A percentile compares a stretch with the other conserved stretches of the same genome.
Evolutionary conservation across 2,797 vertebrate genomes (phyloP).

Genomic region (Betta splendens): DNA sequence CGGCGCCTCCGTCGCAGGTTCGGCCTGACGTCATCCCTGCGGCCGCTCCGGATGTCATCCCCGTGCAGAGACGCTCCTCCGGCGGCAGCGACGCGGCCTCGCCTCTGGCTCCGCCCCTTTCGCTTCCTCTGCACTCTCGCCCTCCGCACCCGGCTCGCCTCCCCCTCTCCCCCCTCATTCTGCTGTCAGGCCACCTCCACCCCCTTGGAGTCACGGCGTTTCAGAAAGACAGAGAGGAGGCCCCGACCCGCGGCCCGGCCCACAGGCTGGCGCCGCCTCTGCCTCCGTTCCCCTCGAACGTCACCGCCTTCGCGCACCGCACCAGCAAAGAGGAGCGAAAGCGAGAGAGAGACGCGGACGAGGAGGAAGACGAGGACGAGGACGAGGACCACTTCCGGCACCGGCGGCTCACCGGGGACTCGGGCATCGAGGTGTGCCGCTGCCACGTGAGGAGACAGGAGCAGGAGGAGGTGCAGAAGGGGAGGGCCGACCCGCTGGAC

Average conservation of each 20-base stretch:
- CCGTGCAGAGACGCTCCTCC: constrained; percentile 46
- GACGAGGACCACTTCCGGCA: constrained; percentile 81
- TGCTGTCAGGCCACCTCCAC: constrained; percentile 59
- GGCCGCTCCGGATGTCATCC: constrained; percentile 53
- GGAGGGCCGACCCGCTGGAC: constrained; percentile 54
- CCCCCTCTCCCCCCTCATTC: constrained; percentile 64
- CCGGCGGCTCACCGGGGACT: constrained; percentile 88
- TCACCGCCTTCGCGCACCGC: constrained; percentile 62
- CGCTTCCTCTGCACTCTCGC: constrained; percentile 57
- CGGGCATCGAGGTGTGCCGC: constrained; percentile 89
- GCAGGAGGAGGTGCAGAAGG: constrained; percentile 60
- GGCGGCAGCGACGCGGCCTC: constrained; percentile 32
- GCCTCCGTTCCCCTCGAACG: constrained; percentile 69
- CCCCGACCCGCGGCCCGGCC: neutral
- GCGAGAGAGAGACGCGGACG: constrained; percentile 58
- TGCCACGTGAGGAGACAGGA: constrained; percentile 80
- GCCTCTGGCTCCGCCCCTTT: constrained; percentile 33
- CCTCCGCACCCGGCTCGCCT: constrained; percentile 45
- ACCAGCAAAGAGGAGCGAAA: constrained; percentile 50
- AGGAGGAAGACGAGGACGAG: constrained; percentile 67
- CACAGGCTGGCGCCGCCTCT: constrained; percentile 32
- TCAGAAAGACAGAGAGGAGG: constrained; percentile 34
- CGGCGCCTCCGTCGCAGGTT: constrained; percentile 25
- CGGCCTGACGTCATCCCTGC: constrained; percentile 61
- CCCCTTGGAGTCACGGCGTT: constrained; percentile 33